A percentile compares a stretch with the other conserved stretches of the same genome.
Conservation (phyloP, 2,888 invertebrate genomes). For the Alitta virens region DNA sequence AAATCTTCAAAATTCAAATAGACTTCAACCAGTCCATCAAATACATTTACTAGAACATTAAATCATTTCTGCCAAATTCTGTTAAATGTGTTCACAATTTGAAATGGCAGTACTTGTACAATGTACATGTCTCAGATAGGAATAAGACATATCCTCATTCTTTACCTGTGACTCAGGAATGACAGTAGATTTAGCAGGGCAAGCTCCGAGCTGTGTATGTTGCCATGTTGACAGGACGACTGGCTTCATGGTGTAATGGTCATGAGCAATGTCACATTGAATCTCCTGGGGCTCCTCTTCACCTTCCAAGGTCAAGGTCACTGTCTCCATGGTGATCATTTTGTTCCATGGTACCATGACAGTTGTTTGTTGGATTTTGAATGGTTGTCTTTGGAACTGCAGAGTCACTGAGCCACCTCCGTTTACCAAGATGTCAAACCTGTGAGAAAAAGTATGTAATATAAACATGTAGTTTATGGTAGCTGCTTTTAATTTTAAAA, state of each 20-base stretch:
- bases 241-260: conserved; percentile 47
- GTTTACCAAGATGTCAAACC: conserved; percentile 98
- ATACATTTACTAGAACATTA: too few species aligned
- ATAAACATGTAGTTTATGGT: too few species aligned
- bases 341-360: conserved; percentile 85
- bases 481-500: too few species aligned
- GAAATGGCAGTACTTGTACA: too few species aligned
- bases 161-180: conserved; percentile 56
- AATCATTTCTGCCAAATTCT: too few species aligned
- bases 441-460: too few species aligned
- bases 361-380: conserved; percentile 64
- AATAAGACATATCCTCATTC: background rate
- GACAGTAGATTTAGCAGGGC: conserved; percentile 52
- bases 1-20: too few species aligned
- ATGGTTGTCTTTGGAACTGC: conserved; percentile 93
- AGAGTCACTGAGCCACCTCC: conserved; percentile 96
- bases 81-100: too few species aligned
- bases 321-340: conserved; percentile 66
- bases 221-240: conserved; percentile 55
- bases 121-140: too few species aligned
- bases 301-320: conserved; percentile 18
- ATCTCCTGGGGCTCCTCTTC: conserved; percentile 27
- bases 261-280: conserved; percentile 42
- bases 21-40: too few species aligned
- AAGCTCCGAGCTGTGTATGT: conserved; percentile 55